Conservation (phyloP, 2,797 vertebrate species). For the Eutrigla gurnardus region DNA sequence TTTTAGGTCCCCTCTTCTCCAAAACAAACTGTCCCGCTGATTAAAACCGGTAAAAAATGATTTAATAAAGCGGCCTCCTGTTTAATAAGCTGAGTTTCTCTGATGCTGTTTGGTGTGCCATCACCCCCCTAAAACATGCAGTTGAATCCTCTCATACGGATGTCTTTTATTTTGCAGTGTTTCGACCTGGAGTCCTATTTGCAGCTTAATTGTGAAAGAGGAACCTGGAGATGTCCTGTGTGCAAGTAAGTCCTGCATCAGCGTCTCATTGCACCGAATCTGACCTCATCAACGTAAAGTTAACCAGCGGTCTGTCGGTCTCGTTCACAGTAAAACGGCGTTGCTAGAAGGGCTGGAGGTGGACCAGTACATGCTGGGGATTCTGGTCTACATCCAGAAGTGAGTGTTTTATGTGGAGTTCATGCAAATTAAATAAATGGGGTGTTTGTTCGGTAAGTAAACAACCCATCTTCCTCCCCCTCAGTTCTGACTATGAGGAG, state of each 20-base stretch:
- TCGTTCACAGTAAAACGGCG: constrained; percentile 90
- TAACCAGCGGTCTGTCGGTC: neutral
- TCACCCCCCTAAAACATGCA: too few relatives aligned
- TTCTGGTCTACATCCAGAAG: constrained; percentile 97
- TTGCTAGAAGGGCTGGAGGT: constrained; percentile 95
- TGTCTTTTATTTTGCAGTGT: constrained; percentile 81
- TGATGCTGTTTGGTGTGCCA: too few relatives aligned
- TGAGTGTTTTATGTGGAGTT: constrained; percentile 69
- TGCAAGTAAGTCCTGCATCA: constrained; percentile 90
- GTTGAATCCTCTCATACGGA: neutral
- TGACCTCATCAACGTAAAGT: neutral
- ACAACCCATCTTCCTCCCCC: fast-evolving
- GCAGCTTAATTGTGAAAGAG: constrained; percentile 96
- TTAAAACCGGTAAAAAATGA: too few relatives aligned
- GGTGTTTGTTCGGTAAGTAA: neutral
- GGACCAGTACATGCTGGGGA: constrained; percentile 97
- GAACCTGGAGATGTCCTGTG: constrained; percentile 97
- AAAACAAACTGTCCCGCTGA: too few relatives aligned
- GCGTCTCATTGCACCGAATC: neutral
- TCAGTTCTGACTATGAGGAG: constrained; percentile 94
- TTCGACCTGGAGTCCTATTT: constrained; percentile 97
- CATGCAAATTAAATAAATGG: neutral
- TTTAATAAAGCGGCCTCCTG: too few relatives aligned
- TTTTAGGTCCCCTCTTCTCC: too few relatives aligned
- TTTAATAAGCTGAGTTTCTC: too few relatives aligned